Conservation (phyloP, 92 coral and sea anemone species). For the Actinernus sp. region DNA sequence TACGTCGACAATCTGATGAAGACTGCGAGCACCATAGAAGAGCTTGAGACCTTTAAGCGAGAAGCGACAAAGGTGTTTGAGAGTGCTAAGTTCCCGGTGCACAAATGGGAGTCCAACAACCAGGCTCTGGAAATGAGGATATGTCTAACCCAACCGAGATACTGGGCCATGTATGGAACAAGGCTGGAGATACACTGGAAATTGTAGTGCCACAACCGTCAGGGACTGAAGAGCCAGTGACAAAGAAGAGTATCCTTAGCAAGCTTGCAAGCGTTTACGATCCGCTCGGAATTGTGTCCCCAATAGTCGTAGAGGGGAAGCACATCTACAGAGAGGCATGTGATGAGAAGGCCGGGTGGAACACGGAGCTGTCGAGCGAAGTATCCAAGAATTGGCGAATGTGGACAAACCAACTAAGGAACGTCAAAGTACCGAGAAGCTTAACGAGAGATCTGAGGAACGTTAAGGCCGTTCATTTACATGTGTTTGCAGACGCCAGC, state of each 20-base stretch:
- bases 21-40: constrained; percentile 31
- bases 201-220: constrained; percentile 2
- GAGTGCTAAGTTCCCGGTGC: constrained; percentile 41
- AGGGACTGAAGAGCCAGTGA: background rate
- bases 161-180: constrained; percentile 57
- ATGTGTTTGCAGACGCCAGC: constrained; percentile 69
- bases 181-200: constrained; percentile 25
- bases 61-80: constrained; percentile 34
- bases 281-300: constrained; percentile 38
- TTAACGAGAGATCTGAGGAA: constrained; percentile 8
- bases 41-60: constrained; percentile 37
- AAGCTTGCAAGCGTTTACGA: constrained; percentile 27
- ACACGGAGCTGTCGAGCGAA: constrained; percentile 4
- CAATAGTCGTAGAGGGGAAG: constrained; percentile 31
- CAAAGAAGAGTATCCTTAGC: constrained; percentile 11
- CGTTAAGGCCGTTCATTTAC: constrained; percentile 47
- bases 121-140: constrained; percentile 25
- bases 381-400: constrained; percentile 21
- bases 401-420: constrained; percentile 44
- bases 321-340: constrained; percentile 38
- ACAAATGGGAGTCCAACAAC: constrained; percentile 45
- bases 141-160: constrained; percentile 21
- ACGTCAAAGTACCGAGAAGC: constrained; percentile 48
- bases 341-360: constrained; percentile 37
- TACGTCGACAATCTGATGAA: constrained; percentile 67